These are phyloP conservation scores for Gobiocypris rarus DNA, from an alignment of 2,113 vertebrate genomes.

Conservation along the genomic window DNA sequence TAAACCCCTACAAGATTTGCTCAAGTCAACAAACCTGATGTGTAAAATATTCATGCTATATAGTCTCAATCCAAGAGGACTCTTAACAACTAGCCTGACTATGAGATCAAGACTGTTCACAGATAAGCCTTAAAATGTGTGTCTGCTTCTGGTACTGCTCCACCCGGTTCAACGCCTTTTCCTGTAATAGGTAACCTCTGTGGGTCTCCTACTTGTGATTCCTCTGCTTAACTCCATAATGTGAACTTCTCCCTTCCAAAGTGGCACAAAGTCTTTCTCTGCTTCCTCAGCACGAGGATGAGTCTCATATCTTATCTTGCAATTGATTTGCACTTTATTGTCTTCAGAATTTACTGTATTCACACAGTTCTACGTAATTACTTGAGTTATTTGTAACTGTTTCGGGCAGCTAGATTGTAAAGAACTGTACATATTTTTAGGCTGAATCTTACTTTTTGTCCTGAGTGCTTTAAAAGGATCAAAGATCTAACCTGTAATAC, in stretches of 20 bases:
- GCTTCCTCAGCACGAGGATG: constrained; percentile 6
- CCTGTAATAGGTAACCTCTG: constrained; percentile 24
- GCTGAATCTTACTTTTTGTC: constrained; percentile 35
- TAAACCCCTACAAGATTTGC: constrained; percentile 15
- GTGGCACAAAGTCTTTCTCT: constrained; percentile 32
- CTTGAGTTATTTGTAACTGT: constrained; percentile 45
- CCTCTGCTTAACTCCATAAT: constrained; percentile 41
- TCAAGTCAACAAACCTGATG: constrained; percentile 1
- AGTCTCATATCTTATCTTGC: constrained; percentile 39
- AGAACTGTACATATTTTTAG: constrained; percentile 49
- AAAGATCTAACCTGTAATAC: constrained; percentile 21
- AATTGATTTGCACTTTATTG: constrained; percentile 47
- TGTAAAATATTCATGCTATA: constrained; percentile 1
- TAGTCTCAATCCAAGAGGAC: constrained; percentile 35
- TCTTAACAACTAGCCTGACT: constrained; percentile 29
- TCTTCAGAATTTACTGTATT: constrained; percentile 37
- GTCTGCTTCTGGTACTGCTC: constrained; percentile 53
- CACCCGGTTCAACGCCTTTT: constrained; percentile 13
- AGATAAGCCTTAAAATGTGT: constrained; percentile 74
- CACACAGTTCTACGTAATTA: constrained; percentile 32
- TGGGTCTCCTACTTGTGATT: not conserved
- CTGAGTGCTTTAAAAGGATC: not conserved
- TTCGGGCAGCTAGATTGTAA: constrained; percentile 52
- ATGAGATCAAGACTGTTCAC: constrained; percentile 69
- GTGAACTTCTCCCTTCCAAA: constrained; percentile 49